Percentiles rank a stretch among this genome's conserved stretches.
These are phyloP conservation scores for Aplysia californica DNA, from an alignment of 1,140 invertebrate genomes.

Conservation along the genomic window DNA sequence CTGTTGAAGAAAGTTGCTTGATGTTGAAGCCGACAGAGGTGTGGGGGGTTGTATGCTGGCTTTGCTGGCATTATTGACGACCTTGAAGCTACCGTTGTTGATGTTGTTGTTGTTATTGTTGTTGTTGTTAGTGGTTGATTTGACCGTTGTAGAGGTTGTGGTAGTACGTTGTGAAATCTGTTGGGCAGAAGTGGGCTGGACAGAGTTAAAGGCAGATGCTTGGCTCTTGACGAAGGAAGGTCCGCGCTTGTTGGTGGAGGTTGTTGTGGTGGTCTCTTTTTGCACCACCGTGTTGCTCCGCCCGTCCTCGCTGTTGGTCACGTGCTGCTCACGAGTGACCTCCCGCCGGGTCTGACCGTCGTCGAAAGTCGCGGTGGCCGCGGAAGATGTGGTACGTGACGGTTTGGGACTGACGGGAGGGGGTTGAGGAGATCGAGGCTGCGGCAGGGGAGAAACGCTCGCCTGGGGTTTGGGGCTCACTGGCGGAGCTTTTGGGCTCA, in stretches of 20 bases:
- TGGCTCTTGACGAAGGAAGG: conserved; percentile 15
- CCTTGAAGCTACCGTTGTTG: neutral
- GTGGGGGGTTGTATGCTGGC: conserved; percentile 8
- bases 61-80: conserved; percentile 1
- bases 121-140: neutral
- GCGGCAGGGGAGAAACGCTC: neutral
- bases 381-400: conserved; percentile 4
- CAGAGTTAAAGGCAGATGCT: conserved; percentile 5
- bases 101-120: conserved; percentile 14
- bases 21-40: neutral
- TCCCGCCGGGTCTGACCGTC: conserved; percentile 21
- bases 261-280: conserved; percentile 18
- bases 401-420: neutral
- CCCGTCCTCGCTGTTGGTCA: conserved; percentile 13
- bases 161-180: no score
- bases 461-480: conserved; percentile 2
- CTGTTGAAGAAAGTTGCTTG: conserved; percentile 2
- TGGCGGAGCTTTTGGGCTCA: neutral
- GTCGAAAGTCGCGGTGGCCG: conserved; percentile 9
- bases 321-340: conserved; percentile 25
- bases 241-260: conserved; percentile 5
- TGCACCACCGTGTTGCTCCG: conserved; percentile 13
- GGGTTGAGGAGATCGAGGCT: conserved; percentile 3
- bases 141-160: neutral
- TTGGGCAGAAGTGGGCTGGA: neutral